Evolutionary conservation across 1,140 invertebrate genomes (phyloP).

Genomic region (Scaptomyza graminum): DNA sequence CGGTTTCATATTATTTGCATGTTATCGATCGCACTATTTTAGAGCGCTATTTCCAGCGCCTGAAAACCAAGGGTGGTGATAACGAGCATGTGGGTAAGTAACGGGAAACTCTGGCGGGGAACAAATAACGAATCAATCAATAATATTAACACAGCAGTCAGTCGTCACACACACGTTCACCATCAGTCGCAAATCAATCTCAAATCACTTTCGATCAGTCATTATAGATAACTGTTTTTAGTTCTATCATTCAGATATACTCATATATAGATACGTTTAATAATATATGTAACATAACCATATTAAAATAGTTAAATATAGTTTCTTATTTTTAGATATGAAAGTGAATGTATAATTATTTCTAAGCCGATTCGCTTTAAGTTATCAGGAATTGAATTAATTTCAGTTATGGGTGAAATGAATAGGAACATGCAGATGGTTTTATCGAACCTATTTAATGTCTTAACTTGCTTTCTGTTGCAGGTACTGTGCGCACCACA

Average conservation of each 20-base stretch:
- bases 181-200: constrained; percentile 15
- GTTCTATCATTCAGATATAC: too few species aligned
- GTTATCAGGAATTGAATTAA: too few species aligned
- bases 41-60: constrained; percentile 97
- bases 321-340: too few species aligned
- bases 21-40: constrained; percentile 98
- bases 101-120: neutral
- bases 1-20: constrained; percentile 98
- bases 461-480: neutral
- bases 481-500: constrained; percentile 77
- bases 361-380: too few species aligned
- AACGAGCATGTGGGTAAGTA: constrained; percentile 81
- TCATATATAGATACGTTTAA: too few species aligned
- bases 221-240: neutral
- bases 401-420: too few species aligned
- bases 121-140: constrained; percentile 18
- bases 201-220: constrained; percentile 20
- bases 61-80: constrained; percentile 93
- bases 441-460: neutral
- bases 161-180: constrained; percentile 9
- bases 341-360: too few species aligned
- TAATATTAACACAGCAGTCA: neutral
- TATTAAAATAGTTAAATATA: too few species aligned
- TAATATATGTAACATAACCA: too few species aligned
- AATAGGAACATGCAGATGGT: too few species aligned